Conservation (phyloP, 2,797 vertebrate species). For the Lophius americanus region DNA sequence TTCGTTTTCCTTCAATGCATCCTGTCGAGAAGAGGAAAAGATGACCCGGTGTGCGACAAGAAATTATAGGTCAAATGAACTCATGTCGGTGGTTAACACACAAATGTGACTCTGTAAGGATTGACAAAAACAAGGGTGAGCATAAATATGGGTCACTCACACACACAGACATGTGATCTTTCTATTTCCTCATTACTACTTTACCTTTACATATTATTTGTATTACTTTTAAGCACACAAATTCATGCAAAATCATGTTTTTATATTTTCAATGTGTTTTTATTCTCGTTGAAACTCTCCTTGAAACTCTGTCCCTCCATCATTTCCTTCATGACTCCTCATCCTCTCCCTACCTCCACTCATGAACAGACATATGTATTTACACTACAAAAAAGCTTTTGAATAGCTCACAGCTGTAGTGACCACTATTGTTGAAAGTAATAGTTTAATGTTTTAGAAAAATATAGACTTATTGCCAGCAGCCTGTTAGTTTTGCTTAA, state of each 20-base stretch:
- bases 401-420: too few species aligned
- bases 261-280: too few species aligned
- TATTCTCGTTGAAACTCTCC: too few species aligned
- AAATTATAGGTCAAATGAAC: conserved; percentile 31
- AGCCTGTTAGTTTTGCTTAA: not conserved
- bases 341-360: too few species aligned
- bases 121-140: conserved; percentile 34
- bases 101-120: conserved; percentile 5
- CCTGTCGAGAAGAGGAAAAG: conserved; percentile 78
- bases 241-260: too few species aligned
- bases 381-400: not conserved
- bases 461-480: too few species aligned
- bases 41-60: conserved; percentile 23
- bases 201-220: too few species aligned
- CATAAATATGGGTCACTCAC: conserved; percentile 26
- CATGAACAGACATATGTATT: conserved; percentile 1
- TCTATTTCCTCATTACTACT: not conserved
- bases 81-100: conserved; percentile 8
- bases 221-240: too few species aligned
- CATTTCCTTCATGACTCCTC: too few species aligned
- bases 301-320: too few species aligned
- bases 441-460: not conserved
- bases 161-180: conserved; percentile 2
- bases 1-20: conserved; percentile 92
- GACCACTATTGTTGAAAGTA: not conserved